Conservation (phyloP, 2,797 vertebrate genomes). For the Lagocephalus sceleratus region DNA sequence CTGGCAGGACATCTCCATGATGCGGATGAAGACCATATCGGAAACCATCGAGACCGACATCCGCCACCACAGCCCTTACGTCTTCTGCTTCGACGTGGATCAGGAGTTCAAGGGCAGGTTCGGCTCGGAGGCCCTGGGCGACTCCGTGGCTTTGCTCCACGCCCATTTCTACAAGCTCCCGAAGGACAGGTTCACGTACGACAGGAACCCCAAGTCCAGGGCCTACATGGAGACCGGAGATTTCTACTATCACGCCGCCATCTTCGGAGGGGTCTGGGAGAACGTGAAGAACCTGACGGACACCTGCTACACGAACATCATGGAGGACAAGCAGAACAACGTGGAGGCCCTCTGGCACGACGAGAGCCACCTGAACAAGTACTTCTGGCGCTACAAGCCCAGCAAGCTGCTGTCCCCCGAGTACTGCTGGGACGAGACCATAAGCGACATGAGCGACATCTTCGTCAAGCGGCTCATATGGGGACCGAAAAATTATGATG, state of each 20-base stretch:
- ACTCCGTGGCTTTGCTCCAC: conserved; percentile 63
- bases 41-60: conserved; percentile 67
- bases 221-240: conserved; percentile 58
- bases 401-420: conserved; percentile 65
- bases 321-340: conserved; percentile 51
- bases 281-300: conserved; percentile 46
- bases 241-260: conserved; percentile 67
- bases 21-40: conserved; percentile 40
- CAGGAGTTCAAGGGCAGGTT: conserved; percentile 71
- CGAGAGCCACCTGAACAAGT: conserved; percentile 73
- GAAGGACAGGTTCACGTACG: conserved; percentile 42
- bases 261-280: conserved; percentile 62
- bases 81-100: conserved; percentile 80
- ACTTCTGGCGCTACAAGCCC: conserved; percentile 62
- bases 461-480: conserved; percentile 56
- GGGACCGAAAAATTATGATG: conserved; percentile 62
- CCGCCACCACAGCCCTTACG: conserved; percentile 42
- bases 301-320: conserved; percentile 45
- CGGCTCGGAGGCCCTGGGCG: conserved; percentile 62
- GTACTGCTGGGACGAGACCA: conserved; percentile 57
- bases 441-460: conserved; percentile 34
- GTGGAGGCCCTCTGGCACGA: conserved; percentile 73
- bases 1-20: conserved; percentile 51
- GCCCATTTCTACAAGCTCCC: conserved; percentile 57
- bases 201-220: conserved; percentile 55